Conservation (phyloP, 1,140 invertebrate species). For the Chlorops oryzae region DNA sequence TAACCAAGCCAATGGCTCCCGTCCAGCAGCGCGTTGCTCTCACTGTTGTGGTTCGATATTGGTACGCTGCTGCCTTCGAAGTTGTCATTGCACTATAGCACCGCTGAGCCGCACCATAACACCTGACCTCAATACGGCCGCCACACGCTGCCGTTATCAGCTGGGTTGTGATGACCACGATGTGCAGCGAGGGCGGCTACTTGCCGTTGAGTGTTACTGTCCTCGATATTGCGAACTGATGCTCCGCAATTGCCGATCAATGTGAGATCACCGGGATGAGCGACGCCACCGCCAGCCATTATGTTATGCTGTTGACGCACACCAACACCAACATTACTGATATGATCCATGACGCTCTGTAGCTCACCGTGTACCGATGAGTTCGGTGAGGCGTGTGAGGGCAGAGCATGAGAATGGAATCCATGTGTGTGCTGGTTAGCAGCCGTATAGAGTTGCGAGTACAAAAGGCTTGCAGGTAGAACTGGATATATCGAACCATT, state of each 20-base stretch:
- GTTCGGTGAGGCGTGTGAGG: conserved; percentile 56
- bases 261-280: conserved; percentile 51
- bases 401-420: conserved; percentile 62
- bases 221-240: conserved; percentile 56
- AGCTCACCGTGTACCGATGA: conserved; percentile 57
- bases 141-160: conserved; percentile 61
- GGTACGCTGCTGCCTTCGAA: too few species aligned
- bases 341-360: conserved; percentile 65
- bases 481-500: conserved; percentile 67
- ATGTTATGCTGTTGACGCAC: conserved; percentile 52
- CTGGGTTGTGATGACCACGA: conserved; percentile 57
- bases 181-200: conserved; percentile 54
- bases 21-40: too few species aligned
- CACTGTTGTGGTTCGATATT: too few species aligned
- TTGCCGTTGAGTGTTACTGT: conserved; percentile 47
- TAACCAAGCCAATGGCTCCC: too few species aligned
- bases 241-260: conserved; percentile 58
- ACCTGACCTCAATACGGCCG: conserved; percentile 53
- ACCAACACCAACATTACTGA: conserved; percentile 51
- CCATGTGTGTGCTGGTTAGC: conserved; percentile 71
- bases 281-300: conserved; percentile 48
- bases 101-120: conserved; percentile 45
- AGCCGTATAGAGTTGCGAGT: conserved; percentile 74
- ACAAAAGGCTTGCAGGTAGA: conserved; percentile 69
- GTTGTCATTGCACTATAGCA: conserved; percentile 44